phyloP scores from a whole-genome alignment of 2,113 vertebrate species.

The Circaetus gallicus region DNA sequence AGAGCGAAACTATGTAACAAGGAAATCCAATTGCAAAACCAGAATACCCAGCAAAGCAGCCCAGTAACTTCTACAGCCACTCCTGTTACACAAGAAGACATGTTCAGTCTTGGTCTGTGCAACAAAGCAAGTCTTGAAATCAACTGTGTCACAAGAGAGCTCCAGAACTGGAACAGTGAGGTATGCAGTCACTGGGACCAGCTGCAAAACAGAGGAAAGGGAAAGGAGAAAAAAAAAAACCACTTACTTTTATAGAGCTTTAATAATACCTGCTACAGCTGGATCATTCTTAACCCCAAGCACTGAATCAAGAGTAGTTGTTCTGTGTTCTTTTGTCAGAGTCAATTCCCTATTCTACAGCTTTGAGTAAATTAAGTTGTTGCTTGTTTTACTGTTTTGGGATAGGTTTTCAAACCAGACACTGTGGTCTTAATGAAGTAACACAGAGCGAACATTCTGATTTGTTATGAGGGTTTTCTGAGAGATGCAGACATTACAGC shows the following conservation, averaged over 20 bases:
- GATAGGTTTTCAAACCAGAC: not conserved
- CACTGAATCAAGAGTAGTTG: not conserved
- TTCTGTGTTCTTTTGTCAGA: not conserved
- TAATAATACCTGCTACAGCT: not conserved
- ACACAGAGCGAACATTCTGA: not conserved
- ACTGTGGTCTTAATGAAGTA: not conserved
- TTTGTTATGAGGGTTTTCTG: not conserved
- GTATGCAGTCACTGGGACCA: constrained; percentile 77
- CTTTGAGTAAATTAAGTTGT: not conserved
- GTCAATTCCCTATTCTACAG: not conserved
- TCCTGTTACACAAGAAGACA: constrained; percentile 75
- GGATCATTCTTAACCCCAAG: not conserved
- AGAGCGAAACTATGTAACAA: accelerated
- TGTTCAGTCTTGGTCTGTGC: constrained; percentile 69
- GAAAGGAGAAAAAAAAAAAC: not conserved
- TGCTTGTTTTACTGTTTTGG: not conserved
- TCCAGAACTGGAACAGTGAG: constrained; percentile 75
- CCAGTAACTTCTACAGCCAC: constrained; percentile 81
- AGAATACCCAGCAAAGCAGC: constrained; percentile 74
- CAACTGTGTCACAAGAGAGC: constrained; percentile 74
- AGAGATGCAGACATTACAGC: constrained; percentile 29
- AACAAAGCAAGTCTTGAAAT: constrained; percentile 85
- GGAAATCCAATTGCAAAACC: not conserved
- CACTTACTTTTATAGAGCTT: not conserved
- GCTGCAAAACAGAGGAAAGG: constrained; percentile 56